Base-by-base conservation (phyloP, 2,797 vertebrate species). In the Tiaroga cobitis region DNA sequence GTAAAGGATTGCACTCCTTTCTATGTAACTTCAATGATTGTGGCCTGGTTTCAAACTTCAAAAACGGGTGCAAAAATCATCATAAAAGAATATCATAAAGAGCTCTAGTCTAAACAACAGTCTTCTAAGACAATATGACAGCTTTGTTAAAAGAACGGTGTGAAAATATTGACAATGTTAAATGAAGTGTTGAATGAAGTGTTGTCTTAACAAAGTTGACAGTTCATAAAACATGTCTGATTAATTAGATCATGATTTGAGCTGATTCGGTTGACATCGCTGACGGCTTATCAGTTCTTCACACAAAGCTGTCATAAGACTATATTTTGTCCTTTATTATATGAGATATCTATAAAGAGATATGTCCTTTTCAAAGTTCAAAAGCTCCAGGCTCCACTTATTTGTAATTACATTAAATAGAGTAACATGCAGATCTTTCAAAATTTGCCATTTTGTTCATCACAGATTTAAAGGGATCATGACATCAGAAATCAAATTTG, bases 11-110 rank as follows among this genome's bases (percentile, higher is more conserved):
- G 11, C 19, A 59, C 4, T 77, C 32, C 24, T 77, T 77, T 76
- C 74, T 76, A n/a, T 39, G 13, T 13, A 9, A 39, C 51, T 59
- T 15, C 13, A 5, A 16, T 76, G 49, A 76, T 24, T 15, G 49
- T 21, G 8, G 74, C 49, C 49, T n/a, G 21, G 51, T 59, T 77
- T 77, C 32, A 56, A 59, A 59, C 74, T 76, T 76, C 74, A 76
- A 77, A 76, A 56, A n/a, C 51, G 1, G 4, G 15, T 4, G 6
- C 8, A 77, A 75, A 29, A 77, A 77, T 8, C 51, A n/a, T 77
- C 32, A n/a, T 37, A 5, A 19, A 49, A 26, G 11, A 5, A 16
- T 11, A 10, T 73, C n/a, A 46, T 10, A 16, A 29, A 49, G 29
- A 37, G 21, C 61, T 63, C 26, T 15, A 63, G 49, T 56, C 73